Evolutionary conservation across 2,113 vertebrate species (phyloP).

Genomic region (Murina feae): DNA sequence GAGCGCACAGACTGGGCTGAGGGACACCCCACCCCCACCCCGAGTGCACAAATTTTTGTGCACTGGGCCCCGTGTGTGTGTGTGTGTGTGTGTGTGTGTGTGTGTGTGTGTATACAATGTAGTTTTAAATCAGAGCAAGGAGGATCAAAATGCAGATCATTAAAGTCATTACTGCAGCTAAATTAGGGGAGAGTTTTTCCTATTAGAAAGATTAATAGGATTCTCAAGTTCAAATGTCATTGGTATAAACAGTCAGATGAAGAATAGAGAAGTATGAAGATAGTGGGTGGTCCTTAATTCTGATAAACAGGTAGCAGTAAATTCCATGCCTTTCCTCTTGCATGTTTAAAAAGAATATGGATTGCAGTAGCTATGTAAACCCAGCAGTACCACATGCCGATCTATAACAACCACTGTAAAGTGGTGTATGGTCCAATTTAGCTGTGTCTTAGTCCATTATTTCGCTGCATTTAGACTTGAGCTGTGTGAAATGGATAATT

Average conservation of each 20-base stretch:
- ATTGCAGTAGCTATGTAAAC: background rate
- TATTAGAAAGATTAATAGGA: background rate
- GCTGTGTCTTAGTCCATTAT: background rate
- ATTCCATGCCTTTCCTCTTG: background rate
- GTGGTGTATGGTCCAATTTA: background rate
- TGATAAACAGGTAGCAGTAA: too few relatives aligned
- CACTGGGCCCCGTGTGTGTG: too few relatives aligned
- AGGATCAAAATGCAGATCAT: background rate
- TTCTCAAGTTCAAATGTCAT: background rate
- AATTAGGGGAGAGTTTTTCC: background rate
- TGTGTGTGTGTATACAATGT: too few relatives aligned
- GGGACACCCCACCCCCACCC: too few relatives aligned
- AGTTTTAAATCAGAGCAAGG: background rate
- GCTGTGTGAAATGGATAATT: conserved; percentile 17
- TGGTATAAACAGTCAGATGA: background rate
- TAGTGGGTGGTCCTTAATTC: background rate
- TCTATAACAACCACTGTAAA: background rate
- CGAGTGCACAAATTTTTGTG: too few relatives aligned
- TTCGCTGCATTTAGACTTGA: conserved; percentile 21
- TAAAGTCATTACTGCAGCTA: background rate
- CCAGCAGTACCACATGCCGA: background rate
- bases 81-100: too few relatives aligned
- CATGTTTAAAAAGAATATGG: background rate
- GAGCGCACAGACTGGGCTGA: too few relatives aligned
- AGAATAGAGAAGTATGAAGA: background rate